Conservation (phyloP, 2,888 invertebrate species). For the Steinernema scapterisci region DNA sequence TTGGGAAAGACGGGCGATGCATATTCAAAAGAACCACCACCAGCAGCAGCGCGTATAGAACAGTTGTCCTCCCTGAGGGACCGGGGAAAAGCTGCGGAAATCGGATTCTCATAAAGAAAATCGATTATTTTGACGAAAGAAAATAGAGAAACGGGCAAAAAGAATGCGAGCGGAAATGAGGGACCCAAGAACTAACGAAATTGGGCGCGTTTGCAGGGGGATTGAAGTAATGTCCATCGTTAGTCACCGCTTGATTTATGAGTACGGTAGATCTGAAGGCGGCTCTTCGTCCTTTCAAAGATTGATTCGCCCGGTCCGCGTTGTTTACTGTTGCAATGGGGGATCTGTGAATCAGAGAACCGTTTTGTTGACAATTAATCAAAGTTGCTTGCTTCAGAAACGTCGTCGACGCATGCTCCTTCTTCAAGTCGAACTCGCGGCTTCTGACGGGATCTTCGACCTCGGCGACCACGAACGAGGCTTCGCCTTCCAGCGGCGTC, state of each 20-base stretch:
- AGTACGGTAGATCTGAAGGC: neutral
- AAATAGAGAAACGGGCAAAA: neutral
- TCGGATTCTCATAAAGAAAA: conserved; percentile 29
- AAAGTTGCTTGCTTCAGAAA: conserved; percentile 69
- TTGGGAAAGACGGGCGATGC: neutral
- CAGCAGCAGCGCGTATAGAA: neutral
- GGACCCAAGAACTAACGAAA: neutral
- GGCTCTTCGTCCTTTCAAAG: neutral
- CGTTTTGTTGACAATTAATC: neutral
- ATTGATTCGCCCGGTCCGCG: neutral
- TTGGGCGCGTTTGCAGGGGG: neutral
- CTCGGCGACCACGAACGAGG: conserved; percentile 35
- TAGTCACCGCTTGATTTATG: neutral
- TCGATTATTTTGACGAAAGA: neutral
- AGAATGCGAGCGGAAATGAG: conserved; percentile 21
- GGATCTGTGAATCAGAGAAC: neutral
- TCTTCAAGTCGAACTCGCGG: conserved; percentile 65
- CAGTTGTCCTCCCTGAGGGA: conserved; percentile 2
- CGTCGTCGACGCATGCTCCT: conserved; percentile 67
- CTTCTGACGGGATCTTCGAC: conserved; percentile 49
- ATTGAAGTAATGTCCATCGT: neutral
- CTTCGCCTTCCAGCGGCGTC: neutral
- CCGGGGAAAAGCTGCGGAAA: neutral
- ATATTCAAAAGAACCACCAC: neutral
- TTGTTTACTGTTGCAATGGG: neutral